Evolutionary conservation across 2,113 vertebrate species (phyloP).

Genomic region (Lamprologus tigripictilis): DNA sequence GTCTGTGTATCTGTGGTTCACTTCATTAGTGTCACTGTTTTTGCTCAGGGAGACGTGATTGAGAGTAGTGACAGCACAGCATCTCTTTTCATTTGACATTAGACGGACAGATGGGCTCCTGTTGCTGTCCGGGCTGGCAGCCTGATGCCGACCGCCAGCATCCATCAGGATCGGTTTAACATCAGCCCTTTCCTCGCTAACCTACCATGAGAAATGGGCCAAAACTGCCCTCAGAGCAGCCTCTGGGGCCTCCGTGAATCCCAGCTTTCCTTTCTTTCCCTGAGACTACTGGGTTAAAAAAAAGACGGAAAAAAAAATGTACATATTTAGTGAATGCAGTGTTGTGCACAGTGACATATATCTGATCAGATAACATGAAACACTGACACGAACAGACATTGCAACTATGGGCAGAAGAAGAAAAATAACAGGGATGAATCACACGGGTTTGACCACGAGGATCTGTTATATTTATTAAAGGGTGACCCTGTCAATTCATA

Average conservation of each 20-base stretch:
- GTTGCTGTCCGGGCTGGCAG: background rate
- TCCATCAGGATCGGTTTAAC: slow-evolving; percentile 41
- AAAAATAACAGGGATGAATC: background rate
- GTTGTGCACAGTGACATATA: background rate
- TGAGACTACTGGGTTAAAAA: background rate
- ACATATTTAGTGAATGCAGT: background rate
- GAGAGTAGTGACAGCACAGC: slow-evolving; percentile 23
- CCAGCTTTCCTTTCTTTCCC: background rate
- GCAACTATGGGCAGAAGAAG: background rate
- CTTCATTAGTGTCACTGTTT: slow-evolving; percentile 36
- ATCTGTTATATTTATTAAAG: background rate
- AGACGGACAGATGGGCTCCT: slow-evolving; percentile 26
- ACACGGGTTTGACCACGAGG: background rate
- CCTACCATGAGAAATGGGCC: slow-evolving; percentile 32
- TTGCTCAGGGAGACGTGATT: slow-evolving; percentile 15
- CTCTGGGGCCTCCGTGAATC: background rate
- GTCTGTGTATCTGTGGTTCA: background rate
- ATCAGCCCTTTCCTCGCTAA: slow-evolving; percentile 17
- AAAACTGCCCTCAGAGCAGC: slow-evolving; percentile 19
- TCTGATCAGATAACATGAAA: background rate
- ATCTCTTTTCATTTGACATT: slow-evolving; percentile 32
- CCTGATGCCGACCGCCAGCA: slow-evolving; percentile 19
- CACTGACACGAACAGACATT: background rate
- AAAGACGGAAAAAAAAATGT: background rate
- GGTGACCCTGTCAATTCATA: background rate